phyloP scores from a whole-genome alignment of 2,797 vertebrate species.

The Sebastes goodei region DNA sequence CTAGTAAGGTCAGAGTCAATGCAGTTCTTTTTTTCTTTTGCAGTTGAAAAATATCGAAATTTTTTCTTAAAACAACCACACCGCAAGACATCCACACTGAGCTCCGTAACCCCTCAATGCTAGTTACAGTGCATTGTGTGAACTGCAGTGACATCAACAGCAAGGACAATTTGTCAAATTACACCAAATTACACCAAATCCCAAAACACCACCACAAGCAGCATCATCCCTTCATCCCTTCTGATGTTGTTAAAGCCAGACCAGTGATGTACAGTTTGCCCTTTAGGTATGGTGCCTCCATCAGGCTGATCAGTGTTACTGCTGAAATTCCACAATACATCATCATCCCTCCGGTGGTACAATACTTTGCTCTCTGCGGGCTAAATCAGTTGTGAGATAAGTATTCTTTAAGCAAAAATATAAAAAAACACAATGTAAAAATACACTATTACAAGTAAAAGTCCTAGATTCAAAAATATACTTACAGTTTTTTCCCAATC shows the following conservation, averaged over 20 bases:
- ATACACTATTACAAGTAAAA: background rate
- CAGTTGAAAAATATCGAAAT: background rate
- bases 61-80: background rate
- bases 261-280: background rate
- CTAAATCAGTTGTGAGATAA: background rate
- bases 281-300: slow-evolving; percentile 29
- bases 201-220: background rate
- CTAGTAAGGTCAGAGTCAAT: background rate
- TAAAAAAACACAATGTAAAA: background rate
- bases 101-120: background rate
- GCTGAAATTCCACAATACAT: background rate
- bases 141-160: background rate
- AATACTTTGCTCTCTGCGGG: background rate
- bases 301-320: slow-evolving; percentile 28
- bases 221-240: background rate
- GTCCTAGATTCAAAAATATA: background rate
- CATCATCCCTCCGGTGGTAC: background rate
- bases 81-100: background rate
- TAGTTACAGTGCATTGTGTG: background rate
- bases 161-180: background rate
- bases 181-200: background rate
- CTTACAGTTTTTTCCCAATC: too few relatives aligned
- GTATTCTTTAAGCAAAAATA: background rate
- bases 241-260: background rate
- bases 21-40: too few relatives aligned